These are phyloP conservation scores for Peromyscus californicus DNA, from an alignment of 2,113 vertebrate species.

Conservation along the genomic window DNA sequence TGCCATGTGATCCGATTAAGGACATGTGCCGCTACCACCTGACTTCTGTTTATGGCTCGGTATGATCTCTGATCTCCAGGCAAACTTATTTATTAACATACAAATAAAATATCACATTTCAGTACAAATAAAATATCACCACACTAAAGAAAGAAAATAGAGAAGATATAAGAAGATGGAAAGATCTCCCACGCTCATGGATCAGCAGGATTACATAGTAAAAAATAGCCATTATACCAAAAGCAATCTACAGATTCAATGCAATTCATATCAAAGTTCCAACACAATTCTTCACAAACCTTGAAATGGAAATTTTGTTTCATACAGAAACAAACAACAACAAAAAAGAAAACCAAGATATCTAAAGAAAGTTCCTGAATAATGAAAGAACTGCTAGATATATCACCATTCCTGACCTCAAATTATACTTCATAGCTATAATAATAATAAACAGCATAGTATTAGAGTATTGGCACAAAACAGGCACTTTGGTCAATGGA, in stretches of 20 bases:
- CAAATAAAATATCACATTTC: no score
- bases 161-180: neutral
- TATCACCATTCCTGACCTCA: neutral
- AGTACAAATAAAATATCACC: neutral
- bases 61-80: no score
- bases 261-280: neutral
- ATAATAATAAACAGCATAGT: neutral
- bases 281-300: neutral
- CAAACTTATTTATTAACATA: no score
- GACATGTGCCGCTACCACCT: no score
- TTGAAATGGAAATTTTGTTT: neutral
- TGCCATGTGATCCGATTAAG: no score
- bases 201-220: neutral
- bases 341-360: neutral
- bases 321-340: neutral
- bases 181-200: neutral
- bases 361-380: neutral
- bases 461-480: neutral
- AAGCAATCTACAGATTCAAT: neutral
- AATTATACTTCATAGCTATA: neutral
- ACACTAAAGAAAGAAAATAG: neutral
- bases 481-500: neutral
- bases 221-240: neutral
- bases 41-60: no score
- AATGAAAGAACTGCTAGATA: neutral